These are phyloP conservation scores for Pseudomyrmex gracilis DNA, from an alignment of 1,140 invertebrate genomes.

Conservation along the genomic window DNA sequence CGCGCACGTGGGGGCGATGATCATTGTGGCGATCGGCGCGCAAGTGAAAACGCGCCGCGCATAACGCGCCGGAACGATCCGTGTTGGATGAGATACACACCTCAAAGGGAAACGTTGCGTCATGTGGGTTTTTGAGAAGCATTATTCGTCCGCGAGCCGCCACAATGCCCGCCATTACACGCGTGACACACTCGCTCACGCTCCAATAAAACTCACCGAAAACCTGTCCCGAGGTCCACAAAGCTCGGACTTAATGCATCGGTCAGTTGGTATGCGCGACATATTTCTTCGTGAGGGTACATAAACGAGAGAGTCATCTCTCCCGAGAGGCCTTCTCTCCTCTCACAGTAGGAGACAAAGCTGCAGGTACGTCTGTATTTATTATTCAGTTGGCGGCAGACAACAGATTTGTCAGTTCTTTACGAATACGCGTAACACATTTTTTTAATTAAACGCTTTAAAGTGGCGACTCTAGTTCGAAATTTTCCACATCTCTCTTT, in stretches of 20 bases:
- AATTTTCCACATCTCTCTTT: neutral
- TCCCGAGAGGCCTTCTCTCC: neutral
- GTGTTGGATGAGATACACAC: constrained; percentile 26
- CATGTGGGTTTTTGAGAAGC: constrained; percentile 63
- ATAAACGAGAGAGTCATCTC: constrained; percentile 61
- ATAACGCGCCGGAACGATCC: constrained; percentile 59
- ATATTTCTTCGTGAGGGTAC: constrained; percentile 50
- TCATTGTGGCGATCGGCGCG: constrained; percentile 19
- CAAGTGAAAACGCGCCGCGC: constrained; percentile 64
- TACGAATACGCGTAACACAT: neutral
- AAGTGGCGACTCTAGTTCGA: neutral
- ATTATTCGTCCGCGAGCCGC: constrained; percentile 64
- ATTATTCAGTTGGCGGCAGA: neutral
- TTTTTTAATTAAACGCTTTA: neutral
- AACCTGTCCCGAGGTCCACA: constrained; percentile 69
- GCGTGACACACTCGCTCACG: constrained; percentile 76
- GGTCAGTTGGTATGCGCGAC: constrained; percentile 63
- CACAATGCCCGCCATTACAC: constrained; percentile 76
- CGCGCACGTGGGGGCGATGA: constrained; percentile 43
- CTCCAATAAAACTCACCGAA: constrained; percentile 75
- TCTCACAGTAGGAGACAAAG: neutral
- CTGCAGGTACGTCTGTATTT: neutral
- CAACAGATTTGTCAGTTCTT: neutral
- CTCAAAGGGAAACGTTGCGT: constrained; percentile 65
- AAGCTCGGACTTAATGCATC: constrained; percentile 70